Conservation (phyloP, 2,888 invertebrate species). For the Pelosia muscerda region DNA sequence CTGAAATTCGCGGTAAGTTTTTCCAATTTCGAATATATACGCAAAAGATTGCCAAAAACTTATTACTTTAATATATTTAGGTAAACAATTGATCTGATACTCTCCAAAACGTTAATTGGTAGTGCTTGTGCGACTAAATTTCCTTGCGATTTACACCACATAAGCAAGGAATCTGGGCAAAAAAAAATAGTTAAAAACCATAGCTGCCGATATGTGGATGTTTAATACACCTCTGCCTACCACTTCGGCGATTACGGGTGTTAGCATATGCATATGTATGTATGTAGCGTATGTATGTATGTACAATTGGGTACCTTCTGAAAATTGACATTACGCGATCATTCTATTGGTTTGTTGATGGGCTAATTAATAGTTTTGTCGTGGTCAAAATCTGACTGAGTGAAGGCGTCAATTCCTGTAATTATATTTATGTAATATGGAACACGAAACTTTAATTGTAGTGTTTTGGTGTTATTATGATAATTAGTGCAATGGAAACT, state of each 20-base stretch:
- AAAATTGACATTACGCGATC: background rate
- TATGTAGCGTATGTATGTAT: no score
- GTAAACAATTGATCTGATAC: background rate
- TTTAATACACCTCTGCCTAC: no score
- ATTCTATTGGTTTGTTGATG: background rate
- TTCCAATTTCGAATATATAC: background rate
- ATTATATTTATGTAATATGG: background rate
- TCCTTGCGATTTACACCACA: no score
- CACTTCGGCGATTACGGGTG: no score
- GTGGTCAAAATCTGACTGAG: background rate
- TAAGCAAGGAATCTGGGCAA: no score
- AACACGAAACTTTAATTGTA: background rate
- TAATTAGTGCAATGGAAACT: background rate
- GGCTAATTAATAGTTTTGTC: background rate
- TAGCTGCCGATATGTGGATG: no score
- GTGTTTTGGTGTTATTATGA: background rate
- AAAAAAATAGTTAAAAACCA: no score
- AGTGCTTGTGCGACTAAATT: no score
- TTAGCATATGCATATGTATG: no score
- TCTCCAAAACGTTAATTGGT: no score
- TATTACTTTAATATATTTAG: background rate
- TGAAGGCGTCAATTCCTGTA: background rate
- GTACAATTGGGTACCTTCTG: background rate
- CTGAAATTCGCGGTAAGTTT: constrained; percentile 92
- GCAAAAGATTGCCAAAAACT: background rate